Evolutionary conservation across 2,113 vertebrate species (phyloP).

Genomic region (Cichladusa arquata): DNA sequence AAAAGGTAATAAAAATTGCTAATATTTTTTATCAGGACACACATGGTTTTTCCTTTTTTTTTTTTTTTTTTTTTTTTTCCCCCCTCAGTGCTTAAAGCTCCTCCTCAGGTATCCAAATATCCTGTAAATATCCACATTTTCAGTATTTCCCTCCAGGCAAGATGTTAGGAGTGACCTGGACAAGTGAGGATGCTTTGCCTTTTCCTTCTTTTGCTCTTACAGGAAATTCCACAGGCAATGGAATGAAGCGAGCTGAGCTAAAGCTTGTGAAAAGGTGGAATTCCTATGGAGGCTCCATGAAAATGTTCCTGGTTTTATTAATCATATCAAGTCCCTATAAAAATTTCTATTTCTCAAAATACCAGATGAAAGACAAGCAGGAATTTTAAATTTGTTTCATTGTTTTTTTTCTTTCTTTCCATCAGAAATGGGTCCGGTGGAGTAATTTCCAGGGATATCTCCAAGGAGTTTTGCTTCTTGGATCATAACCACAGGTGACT

Average conservation of each 20-base stretch:
- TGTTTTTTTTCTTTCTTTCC: not conserved
- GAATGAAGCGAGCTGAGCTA: not conserved
- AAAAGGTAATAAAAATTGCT: constrained; percentile 65
- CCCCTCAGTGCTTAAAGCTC: not conserved
- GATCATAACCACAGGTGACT: not conserved
- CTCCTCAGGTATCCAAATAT: not conserved
- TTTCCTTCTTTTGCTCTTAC: not conserved
- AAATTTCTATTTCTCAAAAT: not conserved
- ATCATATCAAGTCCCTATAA: not conserved
- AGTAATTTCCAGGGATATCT: not conserved
- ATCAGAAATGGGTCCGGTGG: not conserved
- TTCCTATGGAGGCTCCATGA: not conserved
- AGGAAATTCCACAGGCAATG: not conserved
- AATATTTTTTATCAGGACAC: constrained; percentile 45
- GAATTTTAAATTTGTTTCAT: not conserved
- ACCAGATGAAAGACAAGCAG: not conserved
- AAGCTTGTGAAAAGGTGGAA: not conserved
- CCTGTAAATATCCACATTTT: not conserved
- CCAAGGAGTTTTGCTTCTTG: fast-evolving
- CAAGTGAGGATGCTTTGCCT: not conserved
- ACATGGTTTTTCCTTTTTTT: not conserved
- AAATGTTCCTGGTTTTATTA: not conserved
- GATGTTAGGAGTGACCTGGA: not conserved
- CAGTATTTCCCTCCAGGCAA: not conserved
- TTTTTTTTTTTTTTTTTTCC: too few species aligned